Conservation (phyloP, 2,888 invertebrate species). For the Catocala sponsa region DNA sequence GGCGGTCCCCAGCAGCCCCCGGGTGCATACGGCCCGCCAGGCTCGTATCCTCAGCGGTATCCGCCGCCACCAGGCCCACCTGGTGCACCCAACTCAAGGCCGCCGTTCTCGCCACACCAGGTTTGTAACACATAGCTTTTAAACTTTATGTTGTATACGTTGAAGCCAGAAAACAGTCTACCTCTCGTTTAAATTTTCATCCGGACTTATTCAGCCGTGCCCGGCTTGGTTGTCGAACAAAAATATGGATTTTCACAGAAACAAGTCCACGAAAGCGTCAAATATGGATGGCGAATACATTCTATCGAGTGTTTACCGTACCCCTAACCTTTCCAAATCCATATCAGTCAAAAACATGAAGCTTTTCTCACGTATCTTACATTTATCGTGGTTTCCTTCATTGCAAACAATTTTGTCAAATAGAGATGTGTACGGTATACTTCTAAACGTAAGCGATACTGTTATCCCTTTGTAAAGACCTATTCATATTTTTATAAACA, state of each 20-base stretch:
- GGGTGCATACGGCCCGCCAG: constrained; percentile 86
- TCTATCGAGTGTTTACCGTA: background rate
- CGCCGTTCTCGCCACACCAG: constrained; percentile 85
- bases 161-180: no score
- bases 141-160: background rate
- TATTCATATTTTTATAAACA: no score
- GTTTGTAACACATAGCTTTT: constrained; percentile 55
- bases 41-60: constrained; percentile 88
- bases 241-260: background rate
- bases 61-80: constrained; percentile 81
- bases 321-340: background rate
- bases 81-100: constrained; percentile 80
- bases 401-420: no score
- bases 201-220: no score
- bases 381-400: no score
- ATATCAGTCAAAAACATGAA: no score
- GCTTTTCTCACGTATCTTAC: no score
- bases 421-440: no score
- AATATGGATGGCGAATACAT: background rate
- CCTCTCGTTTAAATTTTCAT: no score
- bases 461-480: no score
- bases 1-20: constrained; percentile 84
- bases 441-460: no score
- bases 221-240: no score
- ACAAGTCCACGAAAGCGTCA: constrained; percentile 10